Base-by-base conservation (phyloP, 64 coral and sea anemone species). In the Catalaphyllia jardinei region DNA sequence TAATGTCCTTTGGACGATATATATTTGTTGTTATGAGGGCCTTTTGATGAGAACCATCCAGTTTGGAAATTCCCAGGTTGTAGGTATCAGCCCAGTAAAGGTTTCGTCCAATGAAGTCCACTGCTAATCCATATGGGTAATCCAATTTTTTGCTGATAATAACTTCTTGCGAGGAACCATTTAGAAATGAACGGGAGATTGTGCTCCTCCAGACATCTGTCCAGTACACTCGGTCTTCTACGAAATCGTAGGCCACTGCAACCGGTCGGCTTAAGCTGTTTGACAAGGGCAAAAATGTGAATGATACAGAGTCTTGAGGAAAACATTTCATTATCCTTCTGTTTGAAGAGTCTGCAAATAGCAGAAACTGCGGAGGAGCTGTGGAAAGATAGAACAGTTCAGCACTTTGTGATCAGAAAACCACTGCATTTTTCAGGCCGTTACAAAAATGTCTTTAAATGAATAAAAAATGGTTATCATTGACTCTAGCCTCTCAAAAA, bases 241-340 rank as follows among this genome's bases (percentile, higher is more conserved):
- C 52, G 52, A 54, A 54, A 72, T 89, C 87, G 50, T 62, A 89
- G 87, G 62, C 87, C 25, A 89, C 55, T 8, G 87, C 76, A 42
- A 90, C 84, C 60, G 79, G 86, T 27, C 31, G 42, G 52, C 14
- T 60, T 29, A 62, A 74, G 11, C 24, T 52, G 84, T 5, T 35
- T 20, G 52, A 75, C 24, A 27, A 73, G 25, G 46, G 24, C 42
- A 73, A 46, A 17, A 29, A 55, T 39, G 50, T 35, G 29, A 46
- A 54, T n/a, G 35, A 39, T 16, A 29, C 29, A 31, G 69, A 38
- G 30, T 87, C 67, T 42, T 73, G 12, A 3, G 67, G 84, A 0
- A 50, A 42, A 29, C 73, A 54, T 28, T 52, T 87, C 24, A 73
- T 74, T 63, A 87, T 87, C 46, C 31, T 86, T 55, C 84, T 15